Evolutionary conservation across 2,888 invertebrate species (phyloP), one percentile per base, ranked within the genome.

Genomic region (Polietes domitor): DNA sequence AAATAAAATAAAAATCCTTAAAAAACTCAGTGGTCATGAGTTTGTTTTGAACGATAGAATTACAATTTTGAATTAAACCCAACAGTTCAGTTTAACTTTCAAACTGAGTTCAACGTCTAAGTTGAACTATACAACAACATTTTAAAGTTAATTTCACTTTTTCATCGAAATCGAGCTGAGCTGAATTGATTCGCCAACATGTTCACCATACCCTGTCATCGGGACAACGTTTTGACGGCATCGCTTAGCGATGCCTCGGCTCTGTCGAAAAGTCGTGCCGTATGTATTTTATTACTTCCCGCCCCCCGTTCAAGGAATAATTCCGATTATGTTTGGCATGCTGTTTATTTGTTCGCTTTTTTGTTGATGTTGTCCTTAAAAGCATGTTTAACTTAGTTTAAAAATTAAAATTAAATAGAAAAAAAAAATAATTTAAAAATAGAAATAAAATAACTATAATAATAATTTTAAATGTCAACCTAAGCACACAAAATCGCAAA

Each of bases 171-270:
- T n/a, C 2, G n/a, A 61, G 15, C 17, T 32, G 28, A 4, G 12
- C 50, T 26, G 24, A 19, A 37, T 17, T 12, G 41, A 41, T 7
- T 41, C 10, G n/a, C 53, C 61, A 87, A 86, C 86, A 92, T 92
- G 92, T 92, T 92, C 86, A 92, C 92, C 61, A 88, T 92, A 85
- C 92, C 92, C 85, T 92, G 90, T 88, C 89, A 92, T 89, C 92
- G 92, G 85, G 92, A 92, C 87, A 92, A 90, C 75, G 90, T 92
- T 85, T 89, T 93, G 80, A 94, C 94, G 83, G 92, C 93, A 84
- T 94, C 94, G 21, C 93, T 94, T 86, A 95, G 95, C 85, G 95
- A 95, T 92, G 95, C 95, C 4, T 95, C 95, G 3, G 93, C 94
- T 79, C 93, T 94, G 76, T 93, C 93, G 88, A 92, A 93, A 77